Conservation (phyloP, 2,888 invertebrate species). For the Cataglyphis albicans region DNA sequence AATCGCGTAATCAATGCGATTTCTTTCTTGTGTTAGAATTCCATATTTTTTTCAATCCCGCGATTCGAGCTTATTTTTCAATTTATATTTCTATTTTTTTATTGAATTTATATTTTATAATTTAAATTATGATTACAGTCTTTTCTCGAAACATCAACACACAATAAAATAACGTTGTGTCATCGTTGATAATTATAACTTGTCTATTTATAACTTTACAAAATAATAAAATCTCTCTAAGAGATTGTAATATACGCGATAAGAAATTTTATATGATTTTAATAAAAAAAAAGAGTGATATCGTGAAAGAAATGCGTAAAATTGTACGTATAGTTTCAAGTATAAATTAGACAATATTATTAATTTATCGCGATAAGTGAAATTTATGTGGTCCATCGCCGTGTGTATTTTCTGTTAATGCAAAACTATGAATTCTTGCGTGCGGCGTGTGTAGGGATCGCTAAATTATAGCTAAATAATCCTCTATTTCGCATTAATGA, state of each 20-base stretch:
- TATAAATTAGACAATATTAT: conserved; percentile 38
- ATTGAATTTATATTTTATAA: not conserved
- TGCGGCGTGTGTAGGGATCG: conserved; percentile 10
- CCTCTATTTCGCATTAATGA: conserved; percentile 33
- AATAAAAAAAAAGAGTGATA: conserved; percentile 19
- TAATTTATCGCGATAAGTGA: conserved; percentile 30
- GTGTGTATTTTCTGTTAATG: conserved; percentile 36
- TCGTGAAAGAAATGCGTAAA: conserved; percentile 23
- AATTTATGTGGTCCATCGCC: conserved; percentile 41
- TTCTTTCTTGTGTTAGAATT: not conserved
- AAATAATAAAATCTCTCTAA: not conserved
- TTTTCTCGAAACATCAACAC: conserved; percentile 4
- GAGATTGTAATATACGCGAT: not conserved
- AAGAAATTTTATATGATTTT: conserved; percentile 22
- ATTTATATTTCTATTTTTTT: not conserved
- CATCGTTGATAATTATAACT: not conserved
- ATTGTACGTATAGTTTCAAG: not conserved
- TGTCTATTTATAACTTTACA: not conserved
- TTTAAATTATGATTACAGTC: not conserved
- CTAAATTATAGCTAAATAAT: conserved; percentile 23
- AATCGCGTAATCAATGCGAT: not conserved
- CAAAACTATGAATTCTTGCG: conserved; percentile 38
- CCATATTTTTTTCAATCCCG: not conserved
- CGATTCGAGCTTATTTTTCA: not conserved
- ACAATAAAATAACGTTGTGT: not conserved